These are phyloP conservation scores for Hycleus cichorii DNA, from an alignment of 1,140 invertebrate species.

Conservation along the genomic window DNA sequence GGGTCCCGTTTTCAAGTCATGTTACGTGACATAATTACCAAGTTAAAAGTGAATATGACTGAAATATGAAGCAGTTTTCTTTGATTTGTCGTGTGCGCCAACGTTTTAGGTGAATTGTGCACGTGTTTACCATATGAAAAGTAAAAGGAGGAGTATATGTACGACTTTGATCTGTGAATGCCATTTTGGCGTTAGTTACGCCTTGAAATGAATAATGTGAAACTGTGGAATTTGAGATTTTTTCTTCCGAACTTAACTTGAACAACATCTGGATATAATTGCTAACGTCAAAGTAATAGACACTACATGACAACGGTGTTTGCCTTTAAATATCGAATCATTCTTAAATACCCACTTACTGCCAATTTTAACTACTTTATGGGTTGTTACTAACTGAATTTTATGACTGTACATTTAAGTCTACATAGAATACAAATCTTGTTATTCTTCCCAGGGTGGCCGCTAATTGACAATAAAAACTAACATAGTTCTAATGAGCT, in stretches of 20 bases:
- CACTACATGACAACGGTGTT: constrained; percentile 20
- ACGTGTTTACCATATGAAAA: constrained; percentile 28
- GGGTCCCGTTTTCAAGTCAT: constrained; percentile 14
- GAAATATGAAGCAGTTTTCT: constrained; percentile 20
- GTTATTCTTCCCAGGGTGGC: constrained; percentile 8
- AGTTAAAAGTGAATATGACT: constrained; percentile 24
- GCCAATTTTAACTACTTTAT: constrained; percentile 26
- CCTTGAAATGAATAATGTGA: constrained; percentile 22
- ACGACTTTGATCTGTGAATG: constrained; percentile 24
- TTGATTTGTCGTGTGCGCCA: constrained; percentile 19
- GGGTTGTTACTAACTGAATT: constrained; percentile 7
- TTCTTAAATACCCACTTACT: constrained; percentile 24
- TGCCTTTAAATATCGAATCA: constrained; percentile 24
- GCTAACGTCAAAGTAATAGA: constrained; percentile 25
- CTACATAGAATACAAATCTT: background rate
- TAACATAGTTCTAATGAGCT: too few species aligned
- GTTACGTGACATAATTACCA: constrained; percentile 27
- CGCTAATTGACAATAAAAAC: background rate
- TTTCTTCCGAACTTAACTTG: constrained; percentile 9
- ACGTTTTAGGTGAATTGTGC: constrained; percentile 13
- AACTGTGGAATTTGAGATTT: constrained; percentile 19
- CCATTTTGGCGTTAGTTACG: constrained; percentile 25
- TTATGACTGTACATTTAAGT: constrained; percentile 3
- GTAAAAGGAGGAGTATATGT: constrained; percentile 12
- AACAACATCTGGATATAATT: constrained; percentile 24